These are phyloP conservation scores for Oceanodroma leucorhoa DNA, from an alignment of 2,797 vertebrate species.

Conservation along the genomic window DNA sequence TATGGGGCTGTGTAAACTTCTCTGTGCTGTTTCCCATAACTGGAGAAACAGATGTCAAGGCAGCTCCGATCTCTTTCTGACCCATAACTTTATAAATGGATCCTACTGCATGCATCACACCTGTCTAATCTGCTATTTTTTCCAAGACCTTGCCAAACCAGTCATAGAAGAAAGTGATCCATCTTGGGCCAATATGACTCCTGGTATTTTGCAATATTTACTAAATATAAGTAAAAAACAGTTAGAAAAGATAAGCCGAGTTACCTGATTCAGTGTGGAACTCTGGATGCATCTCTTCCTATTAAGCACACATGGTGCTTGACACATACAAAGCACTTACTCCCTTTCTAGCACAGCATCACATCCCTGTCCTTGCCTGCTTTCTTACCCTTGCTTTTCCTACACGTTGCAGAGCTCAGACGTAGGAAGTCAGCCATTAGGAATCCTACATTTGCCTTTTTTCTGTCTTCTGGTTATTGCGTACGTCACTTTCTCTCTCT, in stretches of 20 bases:
- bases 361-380: neutral
- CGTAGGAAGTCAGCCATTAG: neutral
- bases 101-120: neutral
- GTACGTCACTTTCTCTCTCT: neutral
- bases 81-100: neutral
- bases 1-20: neutral
- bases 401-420: neutral
- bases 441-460: neutral
- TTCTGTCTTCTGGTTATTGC: neutral
- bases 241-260: neutral
- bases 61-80: neutral
- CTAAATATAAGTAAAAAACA: neutral
- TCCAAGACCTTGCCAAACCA: neutral
- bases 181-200: neutral
- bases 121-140: neutral
- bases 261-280: neutral
- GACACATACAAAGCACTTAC: neutral
- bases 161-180: neutral
- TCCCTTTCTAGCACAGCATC: neutral
- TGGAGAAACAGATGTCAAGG: neutral
- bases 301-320: neutral
- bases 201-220: neutral
- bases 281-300: neutral
- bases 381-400: neutral
- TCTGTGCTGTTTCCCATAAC: neutral